phyloP scores from a whole-genome alignment of 2,888 invertebrate species.

The Amphipyra berbera region DNA sequence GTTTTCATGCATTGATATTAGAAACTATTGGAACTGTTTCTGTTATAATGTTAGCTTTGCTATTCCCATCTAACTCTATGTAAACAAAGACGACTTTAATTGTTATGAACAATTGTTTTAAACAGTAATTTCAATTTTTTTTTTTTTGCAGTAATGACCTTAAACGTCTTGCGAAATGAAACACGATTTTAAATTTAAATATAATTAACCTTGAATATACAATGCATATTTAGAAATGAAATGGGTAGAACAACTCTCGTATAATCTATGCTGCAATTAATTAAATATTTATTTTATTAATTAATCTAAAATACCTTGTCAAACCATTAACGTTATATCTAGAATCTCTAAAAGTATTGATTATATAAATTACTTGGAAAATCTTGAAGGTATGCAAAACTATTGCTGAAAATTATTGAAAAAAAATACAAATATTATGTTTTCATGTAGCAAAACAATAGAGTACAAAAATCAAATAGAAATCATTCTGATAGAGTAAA shows the following conservation, averaged over 20 bases:
- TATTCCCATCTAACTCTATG: conserved; percentile 43
- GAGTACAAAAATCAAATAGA: too few species aligned
- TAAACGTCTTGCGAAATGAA: conserved; percentile 49
- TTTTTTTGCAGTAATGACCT: conserved; percentile 39
- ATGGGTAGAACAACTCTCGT: conserved; percentile 23
- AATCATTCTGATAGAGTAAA: neutral
- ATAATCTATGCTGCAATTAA: conserved; percentile 35
- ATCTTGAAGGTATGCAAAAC: too few species aligned
- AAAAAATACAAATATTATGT: too few species aligned
- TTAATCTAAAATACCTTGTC: neutral
- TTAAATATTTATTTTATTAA: conserved; percentile 32
- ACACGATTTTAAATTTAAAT: conserved; percentile 46
- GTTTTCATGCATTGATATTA: conserved; percentile 89
- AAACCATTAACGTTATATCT: neutral
- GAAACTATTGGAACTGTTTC: conserved; percentile 82
- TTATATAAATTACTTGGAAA: too few species aligned
- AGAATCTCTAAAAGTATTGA: too few species aligned
- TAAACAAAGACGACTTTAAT: conserved; percentile 9
- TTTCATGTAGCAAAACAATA: too few species aligned
- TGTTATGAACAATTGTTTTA: neutral
- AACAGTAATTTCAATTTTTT: conserved; percentile 7
- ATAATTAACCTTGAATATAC: conserved; percentile 56
- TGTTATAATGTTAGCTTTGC: conserved; percentile 63
- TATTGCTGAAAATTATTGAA: neutral
- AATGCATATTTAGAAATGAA: conserved; percentile 49